Conservation (phyloP, 1,140 invertebrate species). For the Microplitis mediator region DNA sequence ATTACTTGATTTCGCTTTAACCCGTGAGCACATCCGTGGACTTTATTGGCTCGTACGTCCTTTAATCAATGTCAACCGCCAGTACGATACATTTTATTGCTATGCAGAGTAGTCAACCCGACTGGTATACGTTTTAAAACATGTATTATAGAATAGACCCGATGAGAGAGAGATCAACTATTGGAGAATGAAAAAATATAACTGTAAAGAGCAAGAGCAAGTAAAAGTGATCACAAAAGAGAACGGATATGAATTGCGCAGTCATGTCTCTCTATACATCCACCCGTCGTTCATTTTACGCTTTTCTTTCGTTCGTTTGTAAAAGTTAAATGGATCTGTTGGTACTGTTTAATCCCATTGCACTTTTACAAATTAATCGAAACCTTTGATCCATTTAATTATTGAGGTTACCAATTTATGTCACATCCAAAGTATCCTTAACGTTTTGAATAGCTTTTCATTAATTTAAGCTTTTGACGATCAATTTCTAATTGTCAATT, state of each 20-base stretch:
- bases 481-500: too few relatives aligned
- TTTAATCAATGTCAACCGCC: slow-evolving; percentile 30
- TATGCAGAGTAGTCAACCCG: slow-evolving; percentile 1
- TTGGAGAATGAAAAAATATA: not conserved
- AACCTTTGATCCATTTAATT: not conserved
- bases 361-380: not conserved
- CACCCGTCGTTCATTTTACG: not conserved
- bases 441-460: too few relatives aligned
- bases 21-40: slow-evolving; percentile 18
- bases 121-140: not conserved
- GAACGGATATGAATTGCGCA: not conserved
- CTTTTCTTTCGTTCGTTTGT: not conserved
- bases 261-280: not conserved
- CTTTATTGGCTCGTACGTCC: slow-evolving; percentile 28
- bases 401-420: not conserved
- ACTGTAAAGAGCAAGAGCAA: not conserved
- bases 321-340: not conserved
- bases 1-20: slow-evolving; percentile 32
- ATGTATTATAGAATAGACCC: not conserved
- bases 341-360: not conserved
- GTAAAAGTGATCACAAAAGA: not conserved
- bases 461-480: too few relatives aligned
- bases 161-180: not conserved
- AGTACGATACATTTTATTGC: slow-evolving; percentile 32
- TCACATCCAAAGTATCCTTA: not conserved